Base-by-base conservation (phyloP, 1,140 invertebrate genomes). In the Coptotermes formosanus region DNA sequence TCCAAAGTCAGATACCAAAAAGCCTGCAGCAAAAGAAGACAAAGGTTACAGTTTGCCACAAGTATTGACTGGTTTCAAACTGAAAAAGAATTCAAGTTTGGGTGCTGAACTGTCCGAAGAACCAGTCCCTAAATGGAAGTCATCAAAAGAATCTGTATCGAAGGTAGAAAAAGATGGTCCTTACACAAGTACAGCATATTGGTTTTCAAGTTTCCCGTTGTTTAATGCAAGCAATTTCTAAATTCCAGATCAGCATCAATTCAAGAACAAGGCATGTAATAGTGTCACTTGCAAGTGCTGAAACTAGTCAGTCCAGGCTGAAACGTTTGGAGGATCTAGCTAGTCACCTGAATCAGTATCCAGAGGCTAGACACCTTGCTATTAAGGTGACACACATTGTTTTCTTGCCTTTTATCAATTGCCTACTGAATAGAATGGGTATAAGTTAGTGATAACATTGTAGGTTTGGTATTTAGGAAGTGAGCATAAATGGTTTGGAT, bases 191-290 rank as follows among this genome's bases (percentile, higher is more conserved):
- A 84, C n/a, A 52, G 6, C 59, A 16, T 2, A 38, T 38, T 38
- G 38, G 38, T 38, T 38, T 38, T 38, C 38, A 38, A 4, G 38
- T 38, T 38, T 38, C 38, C 52, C 19, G 12, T 55, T 55, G 19
- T 25, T 82, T 44, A 82, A 21, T 81, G 43, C 0, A 25, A 30
- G 38, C 30, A 52, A 7, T 86, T 23, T 43, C 23, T 82, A 82
- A 85, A 88, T 86, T 92, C 0, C 91, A 94, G 91, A 92, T 92
- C 83, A 93, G 92, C 84, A 93, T 95, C 86, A 90, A 92, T 75
- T 93, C 94, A 3, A 92, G 95, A 88, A 96, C 95, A 16, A 92
- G 92, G 85, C 94, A 95, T 88, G 92, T 96, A 59, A 92, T 96
- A 86, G 92, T 92, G 25, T 93, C 93, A 32, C 92, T 96, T 59